Base-by-base conservation (phyloP, 2,888 invertebrate species). In the Caenorhabditis zanzibari region DNA sequence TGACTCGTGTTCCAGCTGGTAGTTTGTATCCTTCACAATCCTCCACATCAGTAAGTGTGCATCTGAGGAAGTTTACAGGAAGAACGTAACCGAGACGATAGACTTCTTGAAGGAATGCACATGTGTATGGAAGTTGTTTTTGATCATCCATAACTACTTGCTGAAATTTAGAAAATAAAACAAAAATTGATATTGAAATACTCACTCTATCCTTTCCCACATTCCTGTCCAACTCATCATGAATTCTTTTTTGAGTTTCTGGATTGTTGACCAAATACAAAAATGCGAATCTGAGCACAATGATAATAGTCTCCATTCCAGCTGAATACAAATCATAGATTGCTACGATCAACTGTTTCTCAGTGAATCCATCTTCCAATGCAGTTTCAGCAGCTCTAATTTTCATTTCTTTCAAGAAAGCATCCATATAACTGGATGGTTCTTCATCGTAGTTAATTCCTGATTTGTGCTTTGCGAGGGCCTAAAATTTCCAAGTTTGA, bases 231-330 rank as follows among this genome's bases (percentile, higher is more conserved):
- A 88, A 66, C 52, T 88, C 88, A 12, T 81, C 82, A 54, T 82
- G 82, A 41, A 88, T 81, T 54, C 74, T 79, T 59, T 74, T 71
- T 61, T 88, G 86, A 1, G 81, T 82, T 19, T 84, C 77, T 22
- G 86, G 86, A 49, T 84, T 76, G 44, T 85, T 85, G 14, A 88
- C 41, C 35, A 86, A 32, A 64, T 82, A 81, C 19, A 86, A 73
- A 47, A 84, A 79, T n/a, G 85, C 82, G 44, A 84, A 82, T 38
- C 88, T 82, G 28, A 88, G 74, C 6, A 85, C 83, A 49, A 82
- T 84, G 12, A 88, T 86, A 26, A 86, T 88, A 1, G 88, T 86
- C 54, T 88, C 88, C 84, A 86, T 84, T 52, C 88, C 88, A 58
- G 88, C 83, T 22, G 73, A 76, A 71, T 85, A 87, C 35, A 87